Conservation (phyloP, 2,113 vertebrate species). For the Oncorhynchus keta region DNA sequence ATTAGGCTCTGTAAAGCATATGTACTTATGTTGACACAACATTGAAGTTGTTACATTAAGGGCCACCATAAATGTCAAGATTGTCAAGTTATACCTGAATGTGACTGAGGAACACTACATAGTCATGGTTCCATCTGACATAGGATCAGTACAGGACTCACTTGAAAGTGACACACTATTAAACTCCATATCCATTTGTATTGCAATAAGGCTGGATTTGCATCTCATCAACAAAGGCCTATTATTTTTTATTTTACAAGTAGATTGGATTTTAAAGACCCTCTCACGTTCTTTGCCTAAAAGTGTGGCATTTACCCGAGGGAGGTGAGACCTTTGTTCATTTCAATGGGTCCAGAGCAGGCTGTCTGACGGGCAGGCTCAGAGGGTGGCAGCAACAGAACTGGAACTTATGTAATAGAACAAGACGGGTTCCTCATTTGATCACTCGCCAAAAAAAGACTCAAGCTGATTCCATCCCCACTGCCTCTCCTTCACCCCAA, state of each 20-base stretch:
- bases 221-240: neutral
- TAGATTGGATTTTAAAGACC: neutral
- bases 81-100: neutral
- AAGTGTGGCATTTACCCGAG: neutral
- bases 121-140: no score
- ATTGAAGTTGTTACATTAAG: neutral
- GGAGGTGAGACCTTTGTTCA: neutral
- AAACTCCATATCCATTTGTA: no score
- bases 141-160: no score
- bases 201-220: no score
- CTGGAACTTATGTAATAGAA: constrained; percentile 22
- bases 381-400: constrained; percentile 24
- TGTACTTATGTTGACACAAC: neutral
- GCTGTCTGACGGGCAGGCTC: constrained; percentile 8
- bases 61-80: neutral
- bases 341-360: neutral
- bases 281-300: neutral
- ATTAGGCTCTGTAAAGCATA: neutral
- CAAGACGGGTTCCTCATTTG: constrained; percentile 15
- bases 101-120: no score
- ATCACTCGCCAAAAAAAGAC: constrained; percentile 31
- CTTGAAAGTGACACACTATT: no score
- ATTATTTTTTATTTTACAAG: neutral
- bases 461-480: constrained; percentile 12
- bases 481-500: neutral